These are phyloP conservation scores for Drosophila rhopaloa DNA, from an alignment of 1,140 invertebrate species.

Conservation along the genomic window DNA sequence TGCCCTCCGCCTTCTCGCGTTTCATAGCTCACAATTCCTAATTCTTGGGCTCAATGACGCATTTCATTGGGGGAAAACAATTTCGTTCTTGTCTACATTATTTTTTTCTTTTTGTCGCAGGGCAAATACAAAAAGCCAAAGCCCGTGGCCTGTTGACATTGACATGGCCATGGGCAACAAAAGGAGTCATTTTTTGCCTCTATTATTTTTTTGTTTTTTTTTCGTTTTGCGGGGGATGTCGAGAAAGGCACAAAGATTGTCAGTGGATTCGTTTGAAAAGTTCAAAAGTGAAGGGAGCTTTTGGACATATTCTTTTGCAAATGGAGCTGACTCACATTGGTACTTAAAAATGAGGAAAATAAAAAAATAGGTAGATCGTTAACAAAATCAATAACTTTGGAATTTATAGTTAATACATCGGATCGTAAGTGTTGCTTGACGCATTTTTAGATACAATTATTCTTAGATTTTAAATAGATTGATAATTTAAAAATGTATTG, in stretches of 20 bases:
- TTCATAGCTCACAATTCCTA: slow-evolving; percentile 21
- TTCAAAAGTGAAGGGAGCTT: slow-evolving; percentile 14
- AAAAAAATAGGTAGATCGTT: not conserved
- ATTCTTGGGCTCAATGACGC: slow-evolving; percentile 32
- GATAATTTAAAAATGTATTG: no score
- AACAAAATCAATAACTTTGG: not conserved
- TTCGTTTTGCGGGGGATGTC: slow-evolving; percentile 14
- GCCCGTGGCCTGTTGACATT: slow-evolving; percentile 23
- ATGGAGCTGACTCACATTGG: slow-evolving; percentile 20
- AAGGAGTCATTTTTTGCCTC: slow-evolving; percentile 25
- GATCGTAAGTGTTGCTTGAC: no score
- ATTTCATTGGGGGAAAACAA: slow-evolving; percentile 17
- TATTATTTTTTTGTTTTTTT: slow-evolving; percentile 9
- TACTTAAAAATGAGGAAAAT: not conserved
- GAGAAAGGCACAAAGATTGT: slow-evolving; percentile 18
- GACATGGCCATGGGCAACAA: slow-evolving; percentile 28
- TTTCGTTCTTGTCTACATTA: slow-evolving; percentile 14
- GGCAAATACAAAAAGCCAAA: slow-evolving; percentile 4
- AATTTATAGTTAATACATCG: not conserved
- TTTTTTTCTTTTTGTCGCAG: slow-evolving; percentile 1
- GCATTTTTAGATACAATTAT: no score
- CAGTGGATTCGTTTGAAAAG: slow-evolving; percentile 15
- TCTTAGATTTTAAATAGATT: no score
- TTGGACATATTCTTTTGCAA: not conserved
- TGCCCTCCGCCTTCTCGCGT: slow-evolving; percentile 8